Conservation (phyloP, 2,888 invertebrate species). For the Stratiomys singularior region DNA sequence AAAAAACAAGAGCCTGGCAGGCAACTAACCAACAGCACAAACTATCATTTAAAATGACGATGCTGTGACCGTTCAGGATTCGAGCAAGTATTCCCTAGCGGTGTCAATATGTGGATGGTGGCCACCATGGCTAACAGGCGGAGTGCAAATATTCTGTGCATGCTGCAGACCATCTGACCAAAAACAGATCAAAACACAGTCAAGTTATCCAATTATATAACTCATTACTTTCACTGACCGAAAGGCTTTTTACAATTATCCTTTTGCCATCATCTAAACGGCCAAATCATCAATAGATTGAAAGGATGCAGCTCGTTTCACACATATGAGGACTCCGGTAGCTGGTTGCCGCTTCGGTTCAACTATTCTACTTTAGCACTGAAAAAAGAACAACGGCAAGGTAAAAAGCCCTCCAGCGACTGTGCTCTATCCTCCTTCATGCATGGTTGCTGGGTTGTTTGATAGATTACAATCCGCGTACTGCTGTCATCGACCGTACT, state of each 20-base stretch:
- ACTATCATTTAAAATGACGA: not conserved
- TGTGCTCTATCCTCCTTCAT: not conserved
- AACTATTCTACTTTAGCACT: not conserved
- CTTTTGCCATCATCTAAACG: no score
- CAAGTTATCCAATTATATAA: conserved; percentile 45
- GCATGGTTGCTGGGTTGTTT: not conserved
- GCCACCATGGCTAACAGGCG: not conserved
- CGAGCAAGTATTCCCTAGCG: not conserved
- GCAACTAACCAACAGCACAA: conserved; percentile 16
- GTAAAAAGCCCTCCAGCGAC: not conserved
- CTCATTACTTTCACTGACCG: conserved; percentile 47
- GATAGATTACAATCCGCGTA: conserved; percentile 8
- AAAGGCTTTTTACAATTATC: not conserved
- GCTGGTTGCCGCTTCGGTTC: not conserved
- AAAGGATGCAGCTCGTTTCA: not conserved
- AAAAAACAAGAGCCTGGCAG: not conserved
- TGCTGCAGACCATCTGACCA: not conserved
- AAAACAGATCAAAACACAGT: not conserved
- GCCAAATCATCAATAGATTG: no score
- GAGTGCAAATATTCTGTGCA: not conserved
- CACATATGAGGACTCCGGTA: not conserved
- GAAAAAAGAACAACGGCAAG: not conserved
- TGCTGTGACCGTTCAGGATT: not conserved
- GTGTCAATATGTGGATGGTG: conserved; percentile 1
- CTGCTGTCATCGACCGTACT: not conserved